Conservation (phyloP, 1,140 invertebrate species). For the Zaprionus vittiger region DNA sequence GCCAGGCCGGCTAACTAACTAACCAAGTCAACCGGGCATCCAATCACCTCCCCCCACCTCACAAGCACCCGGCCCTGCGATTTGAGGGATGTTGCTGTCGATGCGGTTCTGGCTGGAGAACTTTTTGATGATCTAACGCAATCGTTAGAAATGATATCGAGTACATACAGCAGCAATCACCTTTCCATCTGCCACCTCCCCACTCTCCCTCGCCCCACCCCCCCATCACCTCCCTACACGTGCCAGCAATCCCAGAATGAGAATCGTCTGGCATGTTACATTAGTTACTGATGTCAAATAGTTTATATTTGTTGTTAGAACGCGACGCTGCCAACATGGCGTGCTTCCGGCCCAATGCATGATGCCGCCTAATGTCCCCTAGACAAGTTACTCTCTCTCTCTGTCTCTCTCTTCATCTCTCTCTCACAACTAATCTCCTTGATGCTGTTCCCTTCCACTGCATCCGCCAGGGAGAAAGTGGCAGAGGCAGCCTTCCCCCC, state of each 20-base stretch:
- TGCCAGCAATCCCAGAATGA: neutral
- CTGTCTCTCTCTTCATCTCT: neutral
- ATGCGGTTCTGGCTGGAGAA: conserved; percentile 3
- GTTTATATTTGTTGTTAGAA: conserved; percentile 54
- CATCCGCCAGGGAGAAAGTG: conserved; percentile 23
- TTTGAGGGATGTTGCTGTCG: neutral
- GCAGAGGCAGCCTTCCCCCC: conserved; percentile 3
- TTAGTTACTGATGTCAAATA: conserved; percentile 45
- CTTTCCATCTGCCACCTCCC: no score
- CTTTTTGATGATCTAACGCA: conserved; percentile 37
- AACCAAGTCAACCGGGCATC: neutral
- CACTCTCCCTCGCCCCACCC: neutral
- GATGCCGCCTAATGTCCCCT: conserved; percentile 7
- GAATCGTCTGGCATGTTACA: conserved; percentile 27
- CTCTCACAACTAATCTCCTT: conserved; percentile 8
- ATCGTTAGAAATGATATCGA: conserved; percentile 23
- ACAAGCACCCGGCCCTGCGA: neutral
- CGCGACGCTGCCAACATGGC: conserved; percentile 47
- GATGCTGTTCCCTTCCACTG: conserved; percentile 10
- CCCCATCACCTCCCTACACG: neutral
- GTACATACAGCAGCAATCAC: neutral
- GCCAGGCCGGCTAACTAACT: neutral
- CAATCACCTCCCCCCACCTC: neutral
- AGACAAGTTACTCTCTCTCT: neutral
- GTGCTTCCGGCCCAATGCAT: conserved; percentile 48